Percentiles rank a stretch among this genome's conserved stretches.
These are phyloP conservation scores for Odocoileus virginianus DNA, from an alignment of 2,113 vertebrate genomes.

Conservation along the genomic window DNA sequence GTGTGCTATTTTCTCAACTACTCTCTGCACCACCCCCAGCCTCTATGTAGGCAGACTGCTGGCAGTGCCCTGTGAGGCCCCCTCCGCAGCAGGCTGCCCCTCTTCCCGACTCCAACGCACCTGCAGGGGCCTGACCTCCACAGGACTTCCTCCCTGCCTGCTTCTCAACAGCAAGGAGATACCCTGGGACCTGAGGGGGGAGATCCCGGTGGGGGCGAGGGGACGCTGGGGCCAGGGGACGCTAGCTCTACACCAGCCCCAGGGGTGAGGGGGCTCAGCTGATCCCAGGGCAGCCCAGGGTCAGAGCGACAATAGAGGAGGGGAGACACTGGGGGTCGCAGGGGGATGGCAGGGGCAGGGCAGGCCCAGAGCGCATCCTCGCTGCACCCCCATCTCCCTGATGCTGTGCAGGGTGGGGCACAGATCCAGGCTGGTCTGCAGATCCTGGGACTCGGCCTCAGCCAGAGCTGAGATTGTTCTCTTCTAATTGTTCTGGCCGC, in stretches of 20 bases:
- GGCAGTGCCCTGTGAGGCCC: background rate
- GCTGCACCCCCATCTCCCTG: fast-evolving
- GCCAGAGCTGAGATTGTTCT: background rate
- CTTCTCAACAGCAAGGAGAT: background rate
- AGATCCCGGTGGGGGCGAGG: fast-evolving
- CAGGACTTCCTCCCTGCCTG: background rate
- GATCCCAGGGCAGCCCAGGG: too few relatives aligned
- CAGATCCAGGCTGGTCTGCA: background rate
- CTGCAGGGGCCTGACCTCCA: background rate
- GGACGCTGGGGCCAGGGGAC: fast-evolving
- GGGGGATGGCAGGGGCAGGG: background rate
- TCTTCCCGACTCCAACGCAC: fast-evolving
- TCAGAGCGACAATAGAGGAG: background rate
- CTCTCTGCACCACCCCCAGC: background rate
- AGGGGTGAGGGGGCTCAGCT: too few relatives aligned
- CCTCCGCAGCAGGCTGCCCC: background rate
- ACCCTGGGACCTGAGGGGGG: fast-evolving
- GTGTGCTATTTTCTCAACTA: background rate
- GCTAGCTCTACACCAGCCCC: background rate
- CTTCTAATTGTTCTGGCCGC: background rate
- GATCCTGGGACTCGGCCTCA: background rate
- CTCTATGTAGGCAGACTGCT: background rate
- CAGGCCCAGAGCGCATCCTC: too few relatives aligned
- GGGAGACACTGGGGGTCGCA: background rate
- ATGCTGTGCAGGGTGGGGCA: fast-evolving